Evolutionary conservation across 2,797 vertebrate genomes (phyloP), one percentile per base, ranked within the genome.

Genomic region (Pitangus sulphuratus): DNA sequence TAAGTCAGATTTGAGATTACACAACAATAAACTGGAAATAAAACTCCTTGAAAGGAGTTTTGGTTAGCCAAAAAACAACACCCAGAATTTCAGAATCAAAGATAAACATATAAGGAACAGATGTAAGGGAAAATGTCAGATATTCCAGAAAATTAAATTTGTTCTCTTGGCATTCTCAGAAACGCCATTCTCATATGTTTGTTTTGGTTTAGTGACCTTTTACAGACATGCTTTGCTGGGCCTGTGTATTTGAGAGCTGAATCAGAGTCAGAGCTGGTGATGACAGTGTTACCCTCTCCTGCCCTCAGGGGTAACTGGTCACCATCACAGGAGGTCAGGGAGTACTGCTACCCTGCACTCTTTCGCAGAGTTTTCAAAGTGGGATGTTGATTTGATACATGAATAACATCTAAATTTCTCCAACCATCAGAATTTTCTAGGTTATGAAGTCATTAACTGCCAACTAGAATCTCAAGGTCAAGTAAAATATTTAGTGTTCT

Each of bases 201-300:
- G 0, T 56, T 93, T 84, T 77, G 50, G 26, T 91, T 89, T 60
- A 82, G 56, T 87, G 90, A 82, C 84, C 82, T 95, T 95, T 95
- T 72, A 19, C 48, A 93, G n/a, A 47, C 31, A 15, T 58, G 33
- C 13, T 89, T 76, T 85, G 8, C 70, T 90, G 61, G 56, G 24
- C 28, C 2, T 42, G 44, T 25, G 4, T 92, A 31, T 91, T 80
- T 71, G 53, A 74, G 76, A 83, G 64, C 33, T 85, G 72, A 57
- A 60, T 83, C 53, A 4, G 57, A 85, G 68, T 68, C 64, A 71
- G 53, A 89, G 56, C 28, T 40, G 24, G 30, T 66, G 75, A 77
- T 66, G 40, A 62, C 30, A 39, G 48, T 21, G 44, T 39, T 85
- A 19, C 21, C 18, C 5, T 71, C 48, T 57, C 37, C 40, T 86